Percentiles rank a stretch among this genome's conserved stretches.
Evolutionary conservation across 64 coral and sea anemone genomes (phyloP).

Genomic region (Montipora capricornis): DNA sequence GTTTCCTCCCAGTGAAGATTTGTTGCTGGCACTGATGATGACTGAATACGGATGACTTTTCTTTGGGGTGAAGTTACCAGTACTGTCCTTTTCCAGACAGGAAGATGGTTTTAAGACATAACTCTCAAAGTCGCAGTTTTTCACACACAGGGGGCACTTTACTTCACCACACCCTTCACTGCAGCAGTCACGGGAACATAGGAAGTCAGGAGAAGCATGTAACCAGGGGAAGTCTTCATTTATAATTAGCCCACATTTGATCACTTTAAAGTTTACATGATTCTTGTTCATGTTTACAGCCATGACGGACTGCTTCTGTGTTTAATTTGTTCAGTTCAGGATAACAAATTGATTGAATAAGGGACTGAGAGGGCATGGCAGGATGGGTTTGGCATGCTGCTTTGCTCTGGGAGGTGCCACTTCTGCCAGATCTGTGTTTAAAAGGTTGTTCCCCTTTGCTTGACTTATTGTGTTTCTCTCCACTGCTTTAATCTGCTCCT

Average conservation of each 20-base stretch:
- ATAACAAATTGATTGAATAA: background rate
- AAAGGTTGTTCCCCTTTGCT: slow-evolving; percentile 13
- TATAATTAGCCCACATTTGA: background rate
- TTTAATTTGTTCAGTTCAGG: too few relatives aligned
- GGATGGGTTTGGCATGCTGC: background rate
- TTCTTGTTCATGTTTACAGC: too few relatives aligned
- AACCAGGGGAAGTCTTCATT: slow-evolving; percentile 52
- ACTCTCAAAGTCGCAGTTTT: slow-evolving; percentile 4
- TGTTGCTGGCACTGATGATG: background rate
- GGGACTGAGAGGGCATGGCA: background rate
- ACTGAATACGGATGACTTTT: background rate
- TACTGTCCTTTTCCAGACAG: slow-evolving; percentile 46
- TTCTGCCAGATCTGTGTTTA: too few relatives aligned
- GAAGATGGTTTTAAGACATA: slow-evolving; percentile 58
- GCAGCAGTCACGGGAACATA: background rate
- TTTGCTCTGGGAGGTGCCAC: too few relatives aligned
- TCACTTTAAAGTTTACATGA: too few relatives aligned
- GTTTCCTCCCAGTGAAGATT: background rate
- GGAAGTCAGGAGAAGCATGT: slow-evolving; percentile 51
- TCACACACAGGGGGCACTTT: slow-evolving; percentile 21
- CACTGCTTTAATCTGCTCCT: slow-evolving; percentile 55
- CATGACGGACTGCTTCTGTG: too few relatives aligned
- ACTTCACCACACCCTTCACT: slow-evolving; percentile 78
- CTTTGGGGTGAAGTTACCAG: slow-evolving; percentile 5
- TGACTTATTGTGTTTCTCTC: slow-evolving; percentile 54